phyloP scores from a whole-genome alignment of 2,113 vertebrate genomes.

The Phylloscopus trochilus region DNA sequence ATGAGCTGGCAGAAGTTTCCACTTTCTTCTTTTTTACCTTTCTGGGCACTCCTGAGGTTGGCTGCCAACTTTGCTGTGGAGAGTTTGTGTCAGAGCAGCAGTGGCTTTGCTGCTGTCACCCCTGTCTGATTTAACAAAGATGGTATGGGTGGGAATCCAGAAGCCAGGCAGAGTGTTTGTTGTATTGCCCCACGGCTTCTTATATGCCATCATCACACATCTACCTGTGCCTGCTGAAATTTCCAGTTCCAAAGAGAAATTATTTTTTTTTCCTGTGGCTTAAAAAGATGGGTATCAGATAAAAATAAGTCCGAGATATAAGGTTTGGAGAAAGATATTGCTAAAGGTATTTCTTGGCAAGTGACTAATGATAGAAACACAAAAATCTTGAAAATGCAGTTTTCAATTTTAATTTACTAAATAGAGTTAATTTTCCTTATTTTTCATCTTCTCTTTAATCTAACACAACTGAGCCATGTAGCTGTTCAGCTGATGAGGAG shows the following conservation, averaged over 20 bases:
- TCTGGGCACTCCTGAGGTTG: not conserved
- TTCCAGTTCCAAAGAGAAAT: not conserved
- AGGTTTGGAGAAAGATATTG: not conserved
- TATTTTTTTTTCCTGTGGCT: too few species aligned
- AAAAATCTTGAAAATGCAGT: not conserved
- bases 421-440: not conserved
- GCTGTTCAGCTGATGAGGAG: not conserved
- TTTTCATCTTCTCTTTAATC: not conserved
- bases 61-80: accelerated
- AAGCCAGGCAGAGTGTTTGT: not conserved
- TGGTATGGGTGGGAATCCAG: not conserved
- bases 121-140: too few species aligned
- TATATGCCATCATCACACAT: not conserved
- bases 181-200: not conserved
- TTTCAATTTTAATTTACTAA: not conserved
- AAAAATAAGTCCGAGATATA: not conserved
- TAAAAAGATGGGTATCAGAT: too few species aligned
- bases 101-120: not conserved
- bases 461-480: not conserved
- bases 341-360: not conserved
- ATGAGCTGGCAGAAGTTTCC: not conserved
- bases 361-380: not conserved
- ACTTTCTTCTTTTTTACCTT: not conserved
- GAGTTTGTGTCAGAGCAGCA: too few species aligned
- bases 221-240: not conserved